phyloP scores from a whole-genome alignment of 2,113 vertebrate species.

The Dasyurus viverrinus region DNA sequence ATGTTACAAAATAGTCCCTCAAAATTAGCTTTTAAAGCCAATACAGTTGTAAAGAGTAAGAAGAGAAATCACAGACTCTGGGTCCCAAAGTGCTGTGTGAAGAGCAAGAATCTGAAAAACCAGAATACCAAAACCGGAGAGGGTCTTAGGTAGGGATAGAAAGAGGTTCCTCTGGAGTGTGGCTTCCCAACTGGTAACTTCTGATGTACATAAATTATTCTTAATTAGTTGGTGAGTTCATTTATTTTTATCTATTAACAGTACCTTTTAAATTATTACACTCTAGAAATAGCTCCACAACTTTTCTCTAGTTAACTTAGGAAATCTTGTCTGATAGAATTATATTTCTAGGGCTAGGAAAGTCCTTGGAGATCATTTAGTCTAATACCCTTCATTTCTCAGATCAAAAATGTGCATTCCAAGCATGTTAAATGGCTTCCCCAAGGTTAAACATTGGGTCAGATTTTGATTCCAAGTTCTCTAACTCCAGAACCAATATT shows the following conservation, averaged over 20 bases:
- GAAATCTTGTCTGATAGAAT: not conserved
- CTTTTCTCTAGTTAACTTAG: not conserved
- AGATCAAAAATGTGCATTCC: not conserved
- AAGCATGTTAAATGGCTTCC: not conserved
- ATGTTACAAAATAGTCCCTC: not conserved
- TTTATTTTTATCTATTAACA: not conserved
- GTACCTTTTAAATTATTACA: not conserved
- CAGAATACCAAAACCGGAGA: not conserved
- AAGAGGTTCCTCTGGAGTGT: not conserved
- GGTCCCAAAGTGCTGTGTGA: not conserved
- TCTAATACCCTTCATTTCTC: not conserved
- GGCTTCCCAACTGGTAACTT: not conserved
- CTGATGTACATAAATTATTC: not conserved
- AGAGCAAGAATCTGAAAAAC: not conserved
- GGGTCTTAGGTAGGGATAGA: not conserved
- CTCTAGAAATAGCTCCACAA: not conserved
- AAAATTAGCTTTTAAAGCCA: not conserved
- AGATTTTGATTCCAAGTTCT: not conserved
- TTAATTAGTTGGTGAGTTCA: not conserved
- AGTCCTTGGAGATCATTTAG: not conserved
- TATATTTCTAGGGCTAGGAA: not conserved
- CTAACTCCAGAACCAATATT: not conserved
- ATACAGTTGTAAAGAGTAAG: not conserved
- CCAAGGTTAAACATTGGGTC: not conserved
- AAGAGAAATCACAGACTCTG: not conserved